phyloP scores from a whole-genome alignment of 2,797 vertebrate species.

The Meriones psammophilus region DNA sequence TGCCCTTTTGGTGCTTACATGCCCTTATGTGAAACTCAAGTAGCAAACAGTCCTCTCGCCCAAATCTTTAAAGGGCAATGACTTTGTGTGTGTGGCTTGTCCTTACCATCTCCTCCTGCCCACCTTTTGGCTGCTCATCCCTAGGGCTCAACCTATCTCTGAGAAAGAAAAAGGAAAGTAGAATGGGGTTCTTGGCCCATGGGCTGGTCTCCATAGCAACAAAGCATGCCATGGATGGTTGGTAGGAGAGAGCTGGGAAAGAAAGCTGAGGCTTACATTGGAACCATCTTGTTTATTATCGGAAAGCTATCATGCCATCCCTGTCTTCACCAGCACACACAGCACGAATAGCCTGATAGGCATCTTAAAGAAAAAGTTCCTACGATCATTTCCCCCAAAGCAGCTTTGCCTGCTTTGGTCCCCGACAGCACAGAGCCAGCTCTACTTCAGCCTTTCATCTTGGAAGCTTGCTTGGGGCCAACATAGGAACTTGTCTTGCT shows the following conservation, averaged over 20 bases:
- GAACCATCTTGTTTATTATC: conserved; percentile 57
- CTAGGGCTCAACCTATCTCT: background rate
- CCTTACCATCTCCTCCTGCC: background rate
- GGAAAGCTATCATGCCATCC: background rate
- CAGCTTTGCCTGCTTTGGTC: conserved; percentile 10
- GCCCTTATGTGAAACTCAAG: conserved; percentile 30
- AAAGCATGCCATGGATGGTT: background rate
- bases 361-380: background rate
- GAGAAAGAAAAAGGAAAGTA: background rate
- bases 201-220: background rate
- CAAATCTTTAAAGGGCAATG: background rate
- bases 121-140: background rate
- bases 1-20: background rate
- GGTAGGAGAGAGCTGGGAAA: background rate
- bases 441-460: conserved; percentile 36
- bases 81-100: background rate
- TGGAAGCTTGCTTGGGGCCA: background rate
- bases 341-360: background rate
- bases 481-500: background rate
- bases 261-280: background rate
- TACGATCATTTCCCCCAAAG: background rate
- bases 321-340: background rate
- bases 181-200: background rate
- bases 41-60: background rate
- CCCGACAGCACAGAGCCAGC: background rate